These are phyloP conservation scores for Schmidtea mediterranea DNA, from an alignment of 1,140 invertebrate genomes.

Conservation along the genomic window DNA sequence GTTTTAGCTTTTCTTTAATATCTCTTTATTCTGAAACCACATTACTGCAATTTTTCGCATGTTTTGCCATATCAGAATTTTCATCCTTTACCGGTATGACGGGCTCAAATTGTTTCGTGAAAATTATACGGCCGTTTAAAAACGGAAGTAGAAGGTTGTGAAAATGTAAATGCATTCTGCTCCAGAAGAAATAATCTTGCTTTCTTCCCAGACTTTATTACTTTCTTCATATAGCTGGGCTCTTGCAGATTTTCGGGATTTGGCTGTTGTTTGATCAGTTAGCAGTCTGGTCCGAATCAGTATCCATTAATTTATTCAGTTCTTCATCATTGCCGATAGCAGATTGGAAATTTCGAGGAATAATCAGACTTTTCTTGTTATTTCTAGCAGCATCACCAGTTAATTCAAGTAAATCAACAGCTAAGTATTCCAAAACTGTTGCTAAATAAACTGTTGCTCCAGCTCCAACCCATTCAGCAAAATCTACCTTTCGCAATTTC, in stretches of 20 bases:
- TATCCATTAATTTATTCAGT: no score
- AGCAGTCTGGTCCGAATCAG: no score
- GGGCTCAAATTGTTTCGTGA: slow-evolving; percentile 92
- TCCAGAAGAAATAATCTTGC: slow-evolving; percentile 80
- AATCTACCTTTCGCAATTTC: no score
- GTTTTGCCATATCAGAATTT: slow-evolving; percentile 83
- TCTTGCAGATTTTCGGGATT: slow-evolving; percentile 67
- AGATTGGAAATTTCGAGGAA: no score
- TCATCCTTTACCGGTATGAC: slow-evolving; percentile 70
- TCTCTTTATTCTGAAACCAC: slow-evolving; percentile 65
- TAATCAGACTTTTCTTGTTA: no score
- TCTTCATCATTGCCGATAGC: no score
- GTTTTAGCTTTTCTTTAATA: slow-evolving; percentile 74
- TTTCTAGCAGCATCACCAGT: no score
- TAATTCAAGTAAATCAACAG: no score
- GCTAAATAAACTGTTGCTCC: no score
- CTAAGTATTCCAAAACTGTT: no score
- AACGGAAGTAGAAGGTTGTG: slow-evolving; percentile 97
- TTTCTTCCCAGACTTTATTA: slow-evolving; percentile 92
- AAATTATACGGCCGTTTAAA: slow-evolving; percentile 85
- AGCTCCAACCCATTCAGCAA: no score
- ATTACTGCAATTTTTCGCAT: slow-evolving; percentile 67
- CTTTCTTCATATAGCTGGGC: slow-evolving; percentile 67
- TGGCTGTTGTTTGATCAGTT: no score
- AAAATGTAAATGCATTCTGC: slow-evolving; percentile 81